phyloP scores from a whole-genome alignment of 2,113 vertebrate species.

The Passer domesticus region DNA sequence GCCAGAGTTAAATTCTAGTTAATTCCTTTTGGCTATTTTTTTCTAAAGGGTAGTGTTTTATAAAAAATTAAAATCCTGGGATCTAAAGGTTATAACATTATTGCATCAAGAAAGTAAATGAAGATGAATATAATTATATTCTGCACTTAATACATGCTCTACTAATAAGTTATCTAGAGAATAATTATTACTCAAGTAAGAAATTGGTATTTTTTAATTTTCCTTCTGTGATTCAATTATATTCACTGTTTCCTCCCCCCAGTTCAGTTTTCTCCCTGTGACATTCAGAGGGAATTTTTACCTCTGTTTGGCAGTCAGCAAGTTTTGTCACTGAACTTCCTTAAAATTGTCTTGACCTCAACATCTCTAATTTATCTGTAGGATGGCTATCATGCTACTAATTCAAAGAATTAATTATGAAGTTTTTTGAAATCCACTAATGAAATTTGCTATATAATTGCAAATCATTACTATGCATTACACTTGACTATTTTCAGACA shows the following conservation, averaged over 20 bases:
- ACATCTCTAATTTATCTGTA: background rate
- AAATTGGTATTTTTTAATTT: background rate
- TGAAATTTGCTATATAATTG: background rate
- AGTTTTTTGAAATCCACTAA: background rate
- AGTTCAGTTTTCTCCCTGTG: background rate
- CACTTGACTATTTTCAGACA: background rate
- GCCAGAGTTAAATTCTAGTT: background rate
- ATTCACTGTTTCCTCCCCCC: background rate
- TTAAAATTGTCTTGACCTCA: background rate
- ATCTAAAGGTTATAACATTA: background rate
- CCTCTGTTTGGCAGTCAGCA: background rate
- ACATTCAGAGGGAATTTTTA: background rate
- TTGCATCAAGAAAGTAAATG: background rate
- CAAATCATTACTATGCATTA: background rate
- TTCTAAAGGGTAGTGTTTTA: background rate
- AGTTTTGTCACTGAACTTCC: background rate
- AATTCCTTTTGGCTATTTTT: background rate
- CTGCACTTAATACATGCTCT: fast-evolving
- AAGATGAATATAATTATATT: background rate
- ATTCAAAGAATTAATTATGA: background rate
- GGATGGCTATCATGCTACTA: background rate
- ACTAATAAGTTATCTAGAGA: background rate
- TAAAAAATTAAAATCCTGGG: background rate
- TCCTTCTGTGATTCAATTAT: background rate
- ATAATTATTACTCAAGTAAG: background rate